phyloP scores from a whole-genome alignment of 2,888 invertebrate genomes.

The Callinectes sapidus region DNA sequence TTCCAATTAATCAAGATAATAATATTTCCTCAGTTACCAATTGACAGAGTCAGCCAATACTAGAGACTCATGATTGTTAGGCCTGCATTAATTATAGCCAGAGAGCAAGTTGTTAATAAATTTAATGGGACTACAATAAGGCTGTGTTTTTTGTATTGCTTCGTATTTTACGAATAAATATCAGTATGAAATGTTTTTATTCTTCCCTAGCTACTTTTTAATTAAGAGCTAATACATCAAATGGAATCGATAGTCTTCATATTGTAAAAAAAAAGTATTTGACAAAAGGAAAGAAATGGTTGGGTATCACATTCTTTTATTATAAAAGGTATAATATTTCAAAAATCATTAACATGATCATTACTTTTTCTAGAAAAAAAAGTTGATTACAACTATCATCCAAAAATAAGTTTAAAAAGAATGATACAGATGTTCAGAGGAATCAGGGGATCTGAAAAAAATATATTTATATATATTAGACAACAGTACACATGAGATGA shows the following conservation, averaged over 20 bases:
- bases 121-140: slow-evolving; percentile 50
- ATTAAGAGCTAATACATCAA: too few species aligned
- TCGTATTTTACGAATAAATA: slow-evolving; percentile 50
- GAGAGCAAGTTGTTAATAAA: slow-evolving; percentile 42
- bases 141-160: slow-evolving; percentile 67
- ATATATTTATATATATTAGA: not conserved
- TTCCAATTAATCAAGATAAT: not conserved
- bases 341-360: not conserved
- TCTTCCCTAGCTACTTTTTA: not conserved
- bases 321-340: slow-evolving; percentile 2
- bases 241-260: too few species aligned
- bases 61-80: slow-evolving; percentile 16
- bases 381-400: slow-evolving; percentile 78
- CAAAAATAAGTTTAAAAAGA: slow-evolving; percentile 89
- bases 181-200: slow-evolving; percentile 1
- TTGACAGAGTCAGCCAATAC: slow-evolving; percentile 25
- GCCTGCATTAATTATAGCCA: slow-evolving; percentile 39
- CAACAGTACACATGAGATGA: not conserved
- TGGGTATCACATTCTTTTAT: not conserved
- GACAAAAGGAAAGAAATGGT: not conserved
- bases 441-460: slow-evolving; percentile 94
- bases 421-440: slow-evolving; percentile 92
- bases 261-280: not conserved
- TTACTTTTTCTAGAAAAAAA: not conserved
- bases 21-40: slow-evolving; percentile 23